Evolutionary conservation across 1,140 invertebrate species (phyloP), one percentile per base, ranked within the genome.

Genomic region (Brachionus plicatilis): DNA sequence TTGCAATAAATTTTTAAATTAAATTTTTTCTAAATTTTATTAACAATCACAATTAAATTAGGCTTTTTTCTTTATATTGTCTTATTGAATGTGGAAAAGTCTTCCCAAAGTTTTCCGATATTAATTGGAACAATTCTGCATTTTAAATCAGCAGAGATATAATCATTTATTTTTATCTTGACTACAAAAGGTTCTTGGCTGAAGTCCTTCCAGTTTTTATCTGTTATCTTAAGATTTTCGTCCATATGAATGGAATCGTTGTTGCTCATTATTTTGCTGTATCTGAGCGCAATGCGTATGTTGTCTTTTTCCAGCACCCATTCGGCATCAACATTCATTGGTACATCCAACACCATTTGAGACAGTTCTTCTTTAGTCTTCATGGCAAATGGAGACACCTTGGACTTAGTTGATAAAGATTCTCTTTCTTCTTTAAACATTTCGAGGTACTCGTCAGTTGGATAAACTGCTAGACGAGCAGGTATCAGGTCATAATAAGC

Each of bases 361-460:
- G 47, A 50, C 1, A 83, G 24, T 17, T 70, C 24, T 68, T 83
- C 82, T 45, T 47, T 68, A 17, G 60, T 68, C 17, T 83, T 83
- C 82, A 70, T 68, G 43, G 60, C 82, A 37, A 43, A 84, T 75
- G 68, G 83, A 7, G 83, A 84, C 43, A 84, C 60, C 50, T 84
- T 72, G 2, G 83, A 8, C 70, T 72, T 72, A 9, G 17, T 45
- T 24, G 27, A 20, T 6, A 76, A 24, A 17, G 45, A 8, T 76
- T 75, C 68, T 70, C 68, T 24, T 17, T 84, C 83, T 33, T 56
- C 11, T 24, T 75, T 41, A 56, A 56, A 84, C 47, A 84, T 68
- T 84, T 72, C 60, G 8, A 84, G 20, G 29, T 84, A 56, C 20
- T 84, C 83, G 9, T 53, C 24, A 11, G 83, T 84, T 9, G 72